Evolutionary conservation across 2,888 invertebrate genomes (phyloP), one percentile per base, ranked within the genome.

Genomic region (Perizoma affinitatum): DNA sequence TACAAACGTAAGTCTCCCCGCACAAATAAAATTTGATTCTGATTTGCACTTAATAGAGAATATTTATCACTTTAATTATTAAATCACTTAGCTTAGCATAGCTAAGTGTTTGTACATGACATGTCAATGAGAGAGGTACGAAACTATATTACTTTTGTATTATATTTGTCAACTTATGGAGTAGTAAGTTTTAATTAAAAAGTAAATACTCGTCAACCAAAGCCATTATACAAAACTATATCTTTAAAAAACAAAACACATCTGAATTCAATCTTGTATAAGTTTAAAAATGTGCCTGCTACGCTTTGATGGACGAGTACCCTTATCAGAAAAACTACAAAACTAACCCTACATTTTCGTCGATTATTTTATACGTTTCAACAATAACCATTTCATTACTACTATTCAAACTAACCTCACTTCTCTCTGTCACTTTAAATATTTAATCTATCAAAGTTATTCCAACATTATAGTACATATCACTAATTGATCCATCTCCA

Each of bases 21-120:
- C 63, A 76, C 75, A 76, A 80, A 80, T 76, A 80, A 75, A 73
- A 58, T 74, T 75, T 65, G 69, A 72, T 71, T 67, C 63, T 62
- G 41, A 45, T 57, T 43, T 43, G 46, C 51, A 49, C 58, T 48
- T 58, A 65, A 65, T 58, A 58, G 63, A 48, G 47, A 64, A 61
- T 61, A 36, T n/a, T 54, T 67, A 51, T 67, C 57, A 69, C 68
- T 67, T 38, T 71, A 46, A 50, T 54, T 42, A 43, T 48, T 53
- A 58, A 38, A 49, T 10, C 54, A 60, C 52, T 55, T 66, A 68
- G 68, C 52, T 55, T 66, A 68, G 68, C 71, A 62, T 69, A 64
- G 68, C 70, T 45, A 48, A 61, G 42, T 55, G 60, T 67, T 70
- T 71, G 66, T 74, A 74, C 66, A 68, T 57, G 7, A 48, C 46